These are phyloP conservation scores for Myzus persicae DNA, from an alignment of 1,140 invertebrate species.

Conservation along the genomic window DNA sequence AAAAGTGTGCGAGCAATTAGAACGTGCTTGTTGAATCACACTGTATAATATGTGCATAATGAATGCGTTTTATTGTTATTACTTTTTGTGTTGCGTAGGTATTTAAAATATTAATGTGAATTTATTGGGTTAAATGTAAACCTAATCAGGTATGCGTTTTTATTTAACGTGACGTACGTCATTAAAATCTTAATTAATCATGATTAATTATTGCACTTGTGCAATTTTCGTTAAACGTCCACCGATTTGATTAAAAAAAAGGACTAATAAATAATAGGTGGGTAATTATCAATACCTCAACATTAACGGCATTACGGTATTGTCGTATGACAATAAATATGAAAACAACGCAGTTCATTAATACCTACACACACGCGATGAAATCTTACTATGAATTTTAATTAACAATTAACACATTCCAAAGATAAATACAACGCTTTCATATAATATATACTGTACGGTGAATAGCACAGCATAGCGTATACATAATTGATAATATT, in stretches of 20 bases:
- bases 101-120: background rate
- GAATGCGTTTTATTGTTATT: background rate
- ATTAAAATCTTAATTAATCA: background rate
- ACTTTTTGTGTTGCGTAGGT: background rate
- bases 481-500: too few species aligned
- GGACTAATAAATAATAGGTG: background rate
- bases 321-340: conserved; percentile 25
- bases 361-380: conserved; percentile 31
- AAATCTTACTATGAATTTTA: conserved; percentile 27
- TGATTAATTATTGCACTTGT: background rate
- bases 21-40: too few species aligned
- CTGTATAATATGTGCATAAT: background rate
- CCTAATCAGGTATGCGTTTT: background rate
- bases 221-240: background rate
- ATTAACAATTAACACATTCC: conserved; percentile 36
- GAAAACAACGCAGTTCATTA: conserved; percentile 23
- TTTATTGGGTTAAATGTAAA: background rate
- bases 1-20: too few species aligned
- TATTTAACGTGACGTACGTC: background rate
- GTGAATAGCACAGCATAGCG: background rate
- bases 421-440: conserved; percentile 21
- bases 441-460: background rate
- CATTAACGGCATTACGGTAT: conserved; percentile 36
- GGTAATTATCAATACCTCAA: conserved; percentile 19
- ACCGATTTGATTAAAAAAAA: conserved; percentile 9